A percentile compares a stretch with the other conserved stretches of the same genome.
Conservation (phyloP, 1,140 invertebrate genomes). For the Tetramorium alpestre region DNA sequence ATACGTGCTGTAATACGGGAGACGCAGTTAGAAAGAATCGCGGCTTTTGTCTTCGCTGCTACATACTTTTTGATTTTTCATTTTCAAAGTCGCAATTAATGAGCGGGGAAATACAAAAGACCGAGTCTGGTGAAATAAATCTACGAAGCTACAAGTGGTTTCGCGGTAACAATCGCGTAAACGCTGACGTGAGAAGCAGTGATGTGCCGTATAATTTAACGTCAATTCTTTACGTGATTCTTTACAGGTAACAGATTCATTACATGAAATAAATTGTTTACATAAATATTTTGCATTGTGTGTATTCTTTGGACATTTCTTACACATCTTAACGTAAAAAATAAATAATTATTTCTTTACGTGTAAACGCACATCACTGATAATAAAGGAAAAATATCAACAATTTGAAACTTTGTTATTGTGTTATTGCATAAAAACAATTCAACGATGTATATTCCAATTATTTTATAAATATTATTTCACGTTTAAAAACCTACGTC, state of each 20-base stretch:
- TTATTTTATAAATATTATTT: neutral
- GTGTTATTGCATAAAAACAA: neutral
- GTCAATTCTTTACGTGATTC: no score
- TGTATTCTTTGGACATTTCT: no score
- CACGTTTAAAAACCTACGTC: neutral
- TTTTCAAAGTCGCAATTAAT: conserved; percentile 49
- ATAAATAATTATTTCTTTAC: no score
- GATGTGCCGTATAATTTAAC: no score
- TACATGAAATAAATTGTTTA: no score
- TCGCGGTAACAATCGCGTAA: neutral
- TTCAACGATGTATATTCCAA: neutral
- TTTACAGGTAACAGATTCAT: no score
- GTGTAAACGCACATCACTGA: no score
- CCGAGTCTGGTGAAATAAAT: conserved; percentile 27
- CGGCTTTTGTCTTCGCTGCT: neutral
- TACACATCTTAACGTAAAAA: no score
- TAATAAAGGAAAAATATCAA: neutral
- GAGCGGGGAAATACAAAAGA: neutral
- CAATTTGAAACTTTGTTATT: neutral
- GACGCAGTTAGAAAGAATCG: conserved; percentile 4
- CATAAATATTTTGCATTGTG: no score
- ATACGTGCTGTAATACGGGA: neutral
- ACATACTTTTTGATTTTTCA: neutral
- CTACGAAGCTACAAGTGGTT: conserved; percentile 30
- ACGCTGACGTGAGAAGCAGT: neutral